These are phyloP conservation scores for Heliconius eleuchia DNA, from an alignment of 1,140 invertebrate species.

Conservation along the genomic window DNA sequence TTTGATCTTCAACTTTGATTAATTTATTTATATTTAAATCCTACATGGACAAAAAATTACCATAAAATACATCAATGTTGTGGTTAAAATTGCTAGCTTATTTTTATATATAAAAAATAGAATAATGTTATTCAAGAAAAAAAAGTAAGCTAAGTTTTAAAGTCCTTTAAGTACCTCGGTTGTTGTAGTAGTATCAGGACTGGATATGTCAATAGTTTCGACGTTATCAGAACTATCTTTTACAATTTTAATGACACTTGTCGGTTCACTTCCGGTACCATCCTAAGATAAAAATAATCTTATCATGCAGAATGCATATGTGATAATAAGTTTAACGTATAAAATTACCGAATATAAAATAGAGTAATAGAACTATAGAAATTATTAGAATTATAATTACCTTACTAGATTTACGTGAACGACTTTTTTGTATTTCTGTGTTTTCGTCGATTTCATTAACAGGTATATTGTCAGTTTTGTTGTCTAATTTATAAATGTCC, in stretches of 20 bases:
- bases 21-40: not conserved
- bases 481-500: not conserved
- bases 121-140: not conserved
- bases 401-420: not conserved
- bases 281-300: not conserved
- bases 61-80: not conserved
- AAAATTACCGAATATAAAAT: not conserved
- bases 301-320: not conserved
- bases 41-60: not conserved
- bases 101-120: not conserved
- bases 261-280: not conserved
- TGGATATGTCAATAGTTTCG: not conserved
- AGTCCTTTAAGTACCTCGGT: not conserved
- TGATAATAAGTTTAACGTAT: not conserved
- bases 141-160: not conserved
- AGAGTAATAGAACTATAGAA: not conserved
- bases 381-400: not conserved
- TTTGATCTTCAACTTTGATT: not conserved
- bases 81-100: not conserved
- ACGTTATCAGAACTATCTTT: not conserved
- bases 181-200: not conserved
- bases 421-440: not conserved
- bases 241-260: not conserved
- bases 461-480: slow-evolving; percentile 3
- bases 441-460: not conserved